A percentile compares a stretch with the other conserved stretches of the same genome.
Conservation (phyloP, 2,797 vertebrate genomes). For the Sardinella longiceps region DNA sequence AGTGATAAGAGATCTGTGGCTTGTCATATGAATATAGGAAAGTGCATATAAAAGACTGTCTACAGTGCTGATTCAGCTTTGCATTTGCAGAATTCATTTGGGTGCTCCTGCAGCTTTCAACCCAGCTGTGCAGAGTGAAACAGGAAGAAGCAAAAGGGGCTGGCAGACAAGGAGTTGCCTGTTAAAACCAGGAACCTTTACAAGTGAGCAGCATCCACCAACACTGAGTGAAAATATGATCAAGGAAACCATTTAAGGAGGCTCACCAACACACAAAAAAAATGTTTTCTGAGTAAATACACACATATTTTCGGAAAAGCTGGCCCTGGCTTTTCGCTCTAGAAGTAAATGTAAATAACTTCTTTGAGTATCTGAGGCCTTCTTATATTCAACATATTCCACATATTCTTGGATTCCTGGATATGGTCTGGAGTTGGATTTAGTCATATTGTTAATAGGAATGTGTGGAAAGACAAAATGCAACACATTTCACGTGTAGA, state of each 20-base stretch:
- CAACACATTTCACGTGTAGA: not conserved
- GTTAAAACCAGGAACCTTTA: not conserved
- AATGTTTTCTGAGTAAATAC: conserved; percentile 18
- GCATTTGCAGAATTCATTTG: not conserved
- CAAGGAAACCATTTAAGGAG: conserved; percentile 11
- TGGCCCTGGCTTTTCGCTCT: not conserved
- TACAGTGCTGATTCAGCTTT: not conserved
- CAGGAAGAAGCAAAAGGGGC: not conserved
- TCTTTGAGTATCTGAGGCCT: not conserved
- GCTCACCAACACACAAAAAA: not conserved
- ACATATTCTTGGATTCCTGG: not conserved
- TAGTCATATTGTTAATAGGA: not conserved
- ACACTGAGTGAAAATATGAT: not conserved
- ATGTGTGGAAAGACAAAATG: not conserved
- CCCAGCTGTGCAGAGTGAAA: not conserved
- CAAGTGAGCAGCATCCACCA: not conserved
- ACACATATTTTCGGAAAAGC: conserved; percentile 14
- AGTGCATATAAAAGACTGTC: not conserved
- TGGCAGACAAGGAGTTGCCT: not conserved
- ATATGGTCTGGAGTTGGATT: not conserved
- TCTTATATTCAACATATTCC: not conserved
- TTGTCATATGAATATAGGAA: too few relatives aligned
- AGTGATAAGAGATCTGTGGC: too few relatives aligned
- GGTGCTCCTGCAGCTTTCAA: not conserved
- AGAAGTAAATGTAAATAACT: not conserved